Percentiles rank a stretch among this genome's conserved stretches.
phyloP scores from a whole-genome alignment of 2,888 invertebrate genomes.

The Dicyrtomina minuta region DNA sequence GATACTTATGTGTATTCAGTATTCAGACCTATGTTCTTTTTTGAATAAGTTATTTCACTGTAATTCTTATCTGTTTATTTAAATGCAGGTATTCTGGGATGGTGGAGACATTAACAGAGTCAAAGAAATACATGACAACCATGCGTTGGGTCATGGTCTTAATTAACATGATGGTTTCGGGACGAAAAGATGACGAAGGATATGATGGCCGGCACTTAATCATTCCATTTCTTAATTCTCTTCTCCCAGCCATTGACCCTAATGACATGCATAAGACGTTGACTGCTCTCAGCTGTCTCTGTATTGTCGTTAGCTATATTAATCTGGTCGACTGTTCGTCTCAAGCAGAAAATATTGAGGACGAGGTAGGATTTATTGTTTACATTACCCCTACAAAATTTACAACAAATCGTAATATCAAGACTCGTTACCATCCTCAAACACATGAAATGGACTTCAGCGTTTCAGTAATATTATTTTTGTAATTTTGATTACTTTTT shows the following conservation, averaged over 20 bases:
- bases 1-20: no score
- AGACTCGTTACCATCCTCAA: no score
- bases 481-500: not conserved
- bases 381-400: no score
- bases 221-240: conserved; percentile 74
- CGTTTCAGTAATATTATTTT: not conserved
- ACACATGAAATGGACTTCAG: not conserved
- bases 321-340: conserved; percentile 83
- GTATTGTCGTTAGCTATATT: conserved; percentile 73
- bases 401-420: no score
- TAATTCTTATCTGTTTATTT: conserved; percentile 9
- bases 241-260: conserved; percentile 76
- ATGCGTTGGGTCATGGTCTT: conserved; percentile 71
- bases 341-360: conserved; percentile 66
- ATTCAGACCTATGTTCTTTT: no score
- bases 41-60: not conserved
- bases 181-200: conserved; percentile 55
- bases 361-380: conserved; percentile 63
- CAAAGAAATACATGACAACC: conserved; percentile 75
- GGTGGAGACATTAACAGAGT: conserved; percentile 82
- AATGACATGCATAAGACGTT: conserved; percentile 63
- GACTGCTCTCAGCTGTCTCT: conserved; percentile 75
- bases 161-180: conserved; percentile 65
- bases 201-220: conserved; percentile 77
- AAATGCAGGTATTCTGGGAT: conserved; percentile 42